Conservation (phyloP, 2,113 vertebrate species). For the Hystrix cristata region DNA sequence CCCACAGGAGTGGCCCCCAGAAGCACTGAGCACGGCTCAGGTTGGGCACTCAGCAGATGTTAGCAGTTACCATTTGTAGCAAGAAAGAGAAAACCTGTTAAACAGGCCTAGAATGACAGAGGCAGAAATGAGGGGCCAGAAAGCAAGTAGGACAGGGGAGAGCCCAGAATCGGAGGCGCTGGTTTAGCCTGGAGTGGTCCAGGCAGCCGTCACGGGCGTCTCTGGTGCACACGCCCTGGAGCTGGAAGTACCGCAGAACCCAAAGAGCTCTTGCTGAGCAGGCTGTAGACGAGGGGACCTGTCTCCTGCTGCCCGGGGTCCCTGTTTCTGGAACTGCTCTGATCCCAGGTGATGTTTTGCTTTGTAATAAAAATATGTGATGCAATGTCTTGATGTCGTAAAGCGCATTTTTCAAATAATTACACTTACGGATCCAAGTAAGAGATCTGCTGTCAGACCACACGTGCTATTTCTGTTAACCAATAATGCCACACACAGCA, state of each 20-base stretch:
- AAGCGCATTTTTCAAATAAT: neutral
- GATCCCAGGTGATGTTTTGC: neutral
- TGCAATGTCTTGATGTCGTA: neutral
- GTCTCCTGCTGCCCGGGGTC: neutral
- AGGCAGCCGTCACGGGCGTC: neutral
- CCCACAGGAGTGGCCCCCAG: neutral
- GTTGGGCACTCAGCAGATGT: neutral
- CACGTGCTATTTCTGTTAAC: neutral
- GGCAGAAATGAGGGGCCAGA: neutral
- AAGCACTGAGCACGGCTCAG: neutral
- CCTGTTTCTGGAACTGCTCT: neutral
- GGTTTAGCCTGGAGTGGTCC: neutral
- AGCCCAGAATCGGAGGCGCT: too few relatives aligned
- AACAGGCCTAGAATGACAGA: neutral
- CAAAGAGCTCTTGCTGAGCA: neutral
- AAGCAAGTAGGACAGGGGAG: neutral
- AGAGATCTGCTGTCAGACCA: neutral
- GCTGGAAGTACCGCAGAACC: neutral
- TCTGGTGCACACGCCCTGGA: neutral
- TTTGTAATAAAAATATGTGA: neutral
- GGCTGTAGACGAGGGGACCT: neutral
- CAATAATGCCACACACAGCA: accelerated
- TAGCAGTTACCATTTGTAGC: too few relatives aligned
- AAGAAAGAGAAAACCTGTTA: neutral
- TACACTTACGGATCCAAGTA: neutral